These are phyloP conservation scores for Stenurella melanura DNA, from an alignment of 2,888 invertebrate species.

Conservation along the genomic window DNA sequence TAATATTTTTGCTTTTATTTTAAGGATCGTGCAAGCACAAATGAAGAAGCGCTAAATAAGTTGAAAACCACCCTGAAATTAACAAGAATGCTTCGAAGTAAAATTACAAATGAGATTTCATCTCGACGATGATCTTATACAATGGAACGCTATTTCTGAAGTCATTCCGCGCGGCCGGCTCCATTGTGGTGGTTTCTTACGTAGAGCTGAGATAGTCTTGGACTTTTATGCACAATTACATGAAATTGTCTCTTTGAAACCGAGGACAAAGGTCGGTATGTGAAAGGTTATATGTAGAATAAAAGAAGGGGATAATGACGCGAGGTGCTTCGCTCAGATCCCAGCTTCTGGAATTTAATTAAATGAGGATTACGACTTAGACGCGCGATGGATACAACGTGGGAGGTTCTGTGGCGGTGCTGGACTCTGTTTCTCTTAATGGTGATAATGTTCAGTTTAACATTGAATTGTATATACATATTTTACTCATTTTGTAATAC, in stretches of 20 bases:
- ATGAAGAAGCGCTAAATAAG: not conserved
- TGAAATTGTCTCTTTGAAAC: slow-evolving; percentile 70
- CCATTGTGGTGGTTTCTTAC: slow-evolving; percentile 66
- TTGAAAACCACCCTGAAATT: slow-evolving; percentile 34
- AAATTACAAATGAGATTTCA: slow-evolving; percentile 59
- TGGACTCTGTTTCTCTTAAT: not conserved
- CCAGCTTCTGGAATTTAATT: slow-evolving; percentile 72
- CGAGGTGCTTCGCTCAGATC: slow-evolving; percentile 66
- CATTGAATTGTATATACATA: not conserved
- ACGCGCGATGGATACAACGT: slow-evolving; percentile 29
- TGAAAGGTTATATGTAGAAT: slow-evolving; percentile 73
- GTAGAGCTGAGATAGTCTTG: slow-evolving; percentile 58
- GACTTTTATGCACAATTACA: slow-evolving; percentile 71
- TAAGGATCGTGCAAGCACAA: no score
- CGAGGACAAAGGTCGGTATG: slow-evolving; percentile 70
- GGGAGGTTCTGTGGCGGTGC: not conserved
- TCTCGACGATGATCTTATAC: slow-evolving; percentile 64
- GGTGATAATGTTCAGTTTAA: not conserved
- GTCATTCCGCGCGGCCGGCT: slow-evolving; percentile 68
- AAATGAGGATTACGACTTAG: slow-evolving; percentile 70
- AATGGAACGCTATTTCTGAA: slow-evolving; percentile 68
- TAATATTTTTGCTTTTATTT: not conserved
- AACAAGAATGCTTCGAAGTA: slow-evolving; percentile 44
- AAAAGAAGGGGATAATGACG: slow-evolving; percentile 72
- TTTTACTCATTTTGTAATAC: no score